These are phyloP conservation scores for Tetheella fluctuosa DNA, from an alignment of 2,888 invertebrate species.

Conservation along the genomic window DNA sequence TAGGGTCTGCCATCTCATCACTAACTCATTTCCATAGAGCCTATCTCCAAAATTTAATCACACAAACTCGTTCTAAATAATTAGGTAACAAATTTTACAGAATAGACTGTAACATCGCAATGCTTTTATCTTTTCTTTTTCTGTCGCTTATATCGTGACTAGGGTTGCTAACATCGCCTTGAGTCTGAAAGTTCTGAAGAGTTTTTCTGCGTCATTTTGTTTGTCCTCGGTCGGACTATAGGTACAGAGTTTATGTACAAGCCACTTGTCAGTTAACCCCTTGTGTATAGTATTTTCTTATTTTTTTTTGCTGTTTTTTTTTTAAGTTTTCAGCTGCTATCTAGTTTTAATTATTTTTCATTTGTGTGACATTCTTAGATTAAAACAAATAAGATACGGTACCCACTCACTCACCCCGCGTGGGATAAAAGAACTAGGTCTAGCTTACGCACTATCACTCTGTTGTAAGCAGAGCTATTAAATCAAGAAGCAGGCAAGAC, in stretches of 20 bases:
- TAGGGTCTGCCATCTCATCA: constrained; percentile 18
- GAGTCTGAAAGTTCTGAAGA: not conserved
- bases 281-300: constrained; percentile 2
- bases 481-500: too few species aligned
- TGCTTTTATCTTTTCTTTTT: constrained; percentile 38
- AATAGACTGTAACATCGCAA: constrained; percentile 35
- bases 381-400: too few species aligned
- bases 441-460: too few species aligned
- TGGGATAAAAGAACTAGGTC: too few species aligned
- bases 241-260: constrained; percentile 3
- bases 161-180: constrained; percentile 18
- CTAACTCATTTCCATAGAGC: constrained; percentile 18
- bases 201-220: constrained; percentile 9
- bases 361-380: too few species aligned
- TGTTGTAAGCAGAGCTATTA: too few species aligned
- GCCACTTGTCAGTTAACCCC: not conserved
- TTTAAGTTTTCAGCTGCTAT: not conserved
- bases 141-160: constrained; percentile 13
- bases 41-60: constrained; percentile 31
- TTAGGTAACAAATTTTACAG: constrained; percentile 28
- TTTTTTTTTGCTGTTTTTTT: not conserved
- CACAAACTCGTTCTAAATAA: constrained; percentile 31
- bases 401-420: too few species aligned
- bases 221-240: constrained; percentile 2
- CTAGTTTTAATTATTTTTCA: too few species aligned